Percentiles rank a stretch among this genome's conserved stretches.
Conservation (phyloP, 1,140 invertebrate genomes). For the Meloidogyne hapla region DNA sequence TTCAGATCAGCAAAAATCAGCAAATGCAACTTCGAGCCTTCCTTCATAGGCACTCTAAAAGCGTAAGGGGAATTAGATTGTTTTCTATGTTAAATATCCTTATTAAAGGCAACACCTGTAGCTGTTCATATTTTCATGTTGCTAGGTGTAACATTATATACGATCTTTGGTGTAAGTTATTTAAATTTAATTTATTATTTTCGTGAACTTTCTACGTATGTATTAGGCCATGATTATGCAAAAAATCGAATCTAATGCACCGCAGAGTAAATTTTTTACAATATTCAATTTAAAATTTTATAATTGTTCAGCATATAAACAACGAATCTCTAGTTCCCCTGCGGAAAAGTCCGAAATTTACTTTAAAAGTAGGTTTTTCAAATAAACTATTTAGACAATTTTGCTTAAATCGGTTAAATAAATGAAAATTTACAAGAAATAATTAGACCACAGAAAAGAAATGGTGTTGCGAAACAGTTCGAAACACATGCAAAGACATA, state of each 20-base stretch:
- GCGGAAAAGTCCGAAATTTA: too few relatives aligned
- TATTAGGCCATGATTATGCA: conserved; percentile 45
- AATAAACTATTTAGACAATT: too few relatives aligned
- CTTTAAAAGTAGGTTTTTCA: too few relatives aligned
- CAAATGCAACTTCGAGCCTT: conserved; percentile 27
- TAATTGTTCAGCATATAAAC: too few relatives aligned
- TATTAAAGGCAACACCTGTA: conserved; percentile 49
- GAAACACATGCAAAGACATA: background rate
- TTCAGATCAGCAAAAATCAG: conserved; percentile 20
- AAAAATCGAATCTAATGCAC: conserved; percentile 34
- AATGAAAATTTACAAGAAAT: too few relatives aligned
- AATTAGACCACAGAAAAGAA: background rate
- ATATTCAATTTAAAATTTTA: too few relatives aligned
- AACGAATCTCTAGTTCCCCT: too few relatives aligned
- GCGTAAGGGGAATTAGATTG: background rate
- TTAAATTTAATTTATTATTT: too few relatives aligned
- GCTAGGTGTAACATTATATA: conserved; percentile 48
- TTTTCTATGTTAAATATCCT: conserved; percentile 18
- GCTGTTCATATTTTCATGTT: conserved; percentile 53
- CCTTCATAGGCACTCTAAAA: conserved; percentile 23
- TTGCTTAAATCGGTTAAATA: too few relatives aligned
- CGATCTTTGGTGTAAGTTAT: conserved; percentile 34
- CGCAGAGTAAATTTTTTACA: background rate
- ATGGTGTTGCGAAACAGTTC: background rate
- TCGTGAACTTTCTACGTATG: too few relatives aligned